Evolutionary conservation across 2,797 vertebrate species (phyloP).

Genomic region (Halcyon leucocephala): DNA sequence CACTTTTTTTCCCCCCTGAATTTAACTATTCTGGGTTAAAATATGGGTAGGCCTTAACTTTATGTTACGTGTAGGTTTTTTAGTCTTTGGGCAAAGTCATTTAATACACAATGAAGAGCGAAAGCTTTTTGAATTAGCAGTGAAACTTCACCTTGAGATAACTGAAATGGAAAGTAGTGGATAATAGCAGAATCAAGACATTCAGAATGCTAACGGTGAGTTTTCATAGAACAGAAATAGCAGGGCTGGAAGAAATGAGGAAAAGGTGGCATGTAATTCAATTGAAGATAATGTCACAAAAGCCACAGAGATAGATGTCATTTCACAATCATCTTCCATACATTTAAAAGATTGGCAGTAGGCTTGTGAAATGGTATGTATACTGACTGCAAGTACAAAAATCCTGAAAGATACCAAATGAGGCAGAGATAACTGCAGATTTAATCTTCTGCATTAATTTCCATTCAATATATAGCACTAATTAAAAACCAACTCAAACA

Average conservation of each 20-base stretch:
- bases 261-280: not conserved
- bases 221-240: not conserved
- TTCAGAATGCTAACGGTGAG: not conserved
- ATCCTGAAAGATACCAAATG: not conserved
- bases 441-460: not conserved
- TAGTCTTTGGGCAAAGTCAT: not conserved
- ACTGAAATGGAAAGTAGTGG: not conserved
- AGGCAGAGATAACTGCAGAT: not conserved
- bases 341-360: not conserved
- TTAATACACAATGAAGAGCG: not conserved
- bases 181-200: not conserved
- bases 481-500: not conserved
- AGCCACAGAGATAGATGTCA: not conserved
- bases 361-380: not conserved
- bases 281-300: not conserved
- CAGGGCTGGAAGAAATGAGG: not conserved
- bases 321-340: not conserved
- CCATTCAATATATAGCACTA: not conserved
- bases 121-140: not conserved
- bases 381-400: not conserved
- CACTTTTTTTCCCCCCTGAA: not conserved
- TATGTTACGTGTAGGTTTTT: not conserved
- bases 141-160: slow-evolving; percentile 7
- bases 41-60: not conserved
- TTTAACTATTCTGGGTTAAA: not conserved